Conservation (phyloP, 2,797 vertebrate genomes). For the Brotula barbata region DNA sequence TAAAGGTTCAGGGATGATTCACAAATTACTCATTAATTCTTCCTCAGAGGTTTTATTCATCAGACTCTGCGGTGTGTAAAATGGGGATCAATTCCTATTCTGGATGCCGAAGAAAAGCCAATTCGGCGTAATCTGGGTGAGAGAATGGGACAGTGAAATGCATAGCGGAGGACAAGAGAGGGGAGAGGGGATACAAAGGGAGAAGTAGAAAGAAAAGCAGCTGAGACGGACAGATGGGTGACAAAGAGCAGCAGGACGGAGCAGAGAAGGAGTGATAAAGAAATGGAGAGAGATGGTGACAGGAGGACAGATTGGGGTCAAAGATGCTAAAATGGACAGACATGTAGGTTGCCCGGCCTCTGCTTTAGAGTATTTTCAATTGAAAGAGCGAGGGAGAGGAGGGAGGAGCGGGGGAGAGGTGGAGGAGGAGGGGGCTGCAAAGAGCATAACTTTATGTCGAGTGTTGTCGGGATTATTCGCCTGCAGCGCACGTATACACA, state of each 20-base stretch:
- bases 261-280: constrained; percentile 24
- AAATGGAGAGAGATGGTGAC: constrained; percentile 40
- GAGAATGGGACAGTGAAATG: constrained; percentile 1
- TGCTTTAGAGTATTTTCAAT: constrained; percentile 36
- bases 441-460: constrained; percentile 29
- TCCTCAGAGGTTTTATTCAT: constrained; percentile 43
- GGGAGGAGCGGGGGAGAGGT: constrained; percentile 46
- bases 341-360: constrained; percentile 17
- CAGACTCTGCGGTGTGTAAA: constrained; percentile 25
- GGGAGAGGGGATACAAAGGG: constrained; percentile 2
- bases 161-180: not conserved
- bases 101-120: not conserved
- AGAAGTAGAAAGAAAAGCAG: constrained; percentile 29
- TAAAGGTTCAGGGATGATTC: constrained; percentile 58
- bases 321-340: constrained; percentile 30
- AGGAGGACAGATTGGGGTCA: constrained; percentile 67
- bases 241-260: constrained; percentile 21
- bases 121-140: constrained; percentile 20
- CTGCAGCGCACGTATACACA: constrained; percentile 24
- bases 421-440: constrained; percentile 38
- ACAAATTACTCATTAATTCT: constrained; percentile 66
- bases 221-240: constrained; percentile 23
- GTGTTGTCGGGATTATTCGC: constrained; percentile 34
- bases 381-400: constrained; percentile 31
- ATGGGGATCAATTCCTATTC: constrained; percentile 49